These are phyloP conservation scores for Spodoptera litura DNA, from an alignment of 1,140 invertebrate genomes.

Conservation along the genomic window DNA sequence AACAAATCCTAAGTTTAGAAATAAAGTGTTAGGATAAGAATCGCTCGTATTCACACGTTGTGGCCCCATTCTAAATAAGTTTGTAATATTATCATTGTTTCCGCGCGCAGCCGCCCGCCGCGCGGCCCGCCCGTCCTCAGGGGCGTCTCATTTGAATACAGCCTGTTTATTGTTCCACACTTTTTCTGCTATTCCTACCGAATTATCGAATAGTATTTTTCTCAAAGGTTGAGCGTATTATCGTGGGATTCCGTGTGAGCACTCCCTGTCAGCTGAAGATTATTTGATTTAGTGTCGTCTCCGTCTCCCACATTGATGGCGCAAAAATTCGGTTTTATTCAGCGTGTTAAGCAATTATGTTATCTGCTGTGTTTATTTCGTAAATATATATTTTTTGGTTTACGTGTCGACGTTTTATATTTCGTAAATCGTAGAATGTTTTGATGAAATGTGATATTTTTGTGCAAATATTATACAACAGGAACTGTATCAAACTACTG, in stretches of 20 bases:
- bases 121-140: conserved; percentile 8
- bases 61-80: conserved; percentile 75
- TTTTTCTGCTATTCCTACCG: conserved; percentile 69
- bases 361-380: conserved; percentile 13
- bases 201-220: conserved; percentile 79
- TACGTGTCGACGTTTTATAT: neutral
- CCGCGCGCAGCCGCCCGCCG: conserved; percentile 50
- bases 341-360: conserved; percentile 44
- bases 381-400: conserved; percentile 1
- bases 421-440: neutral
- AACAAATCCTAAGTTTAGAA: no score
- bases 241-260: conserved; percentile 67
- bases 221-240: conserved; percentile 66
- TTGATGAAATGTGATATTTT: no score
- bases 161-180: conserved; percentile 76
- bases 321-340: conserved; percentile 39
- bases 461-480: no score
- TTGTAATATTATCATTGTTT: conserved; percentile 84
- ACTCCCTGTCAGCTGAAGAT: conserved; percentile 53
- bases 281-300: conserved; percentile 66
- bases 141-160: conserved; percentile 77
- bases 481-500: no score
- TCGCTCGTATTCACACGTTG: conserved; percentile 42
- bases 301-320: conserved; percentile 39
- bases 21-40: neutral